Base-by-base conservation (phyloP, 2,797 vertebrate genomes). In the Enteromius afrohamiltoni region DNA sequence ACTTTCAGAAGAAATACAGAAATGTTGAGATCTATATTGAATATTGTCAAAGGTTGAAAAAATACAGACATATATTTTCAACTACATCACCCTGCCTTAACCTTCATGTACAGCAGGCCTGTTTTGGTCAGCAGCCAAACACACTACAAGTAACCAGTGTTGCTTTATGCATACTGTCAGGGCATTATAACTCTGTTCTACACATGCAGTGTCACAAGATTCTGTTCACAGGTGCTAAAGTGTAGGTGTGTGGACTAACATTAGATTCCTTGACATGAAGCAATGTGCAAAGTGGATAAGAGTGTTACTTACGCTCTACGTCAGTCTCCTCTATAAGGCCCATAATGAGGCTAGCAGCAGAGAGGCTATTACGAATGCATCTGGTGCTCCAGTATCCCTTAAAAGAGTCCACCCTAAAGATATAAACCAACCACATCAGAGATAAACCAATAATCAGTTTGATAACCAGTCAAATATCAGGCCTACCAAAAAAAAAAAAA, bases 271-370 rank as follows among this genome's bases (percentile, higher is more conserved):
- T 71, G 26, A 34, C 23, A 23, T 80, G 7, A 26, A 73, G 13
- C 29, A 51, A n/a, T 13, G 47, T 19, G 70, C 13, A 10, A 70
- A 64, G n/a, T 26, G 29, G 26, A 82, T 23, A 7, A 70, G 21
- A 58, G 19, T 77, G 19, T 69, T 85, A 90, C 95, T 94, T 83
- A 96, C 95, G 94, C 88, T 96, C 95, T 29, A 95, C 89, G 83
- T 95, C 94, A 0, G 92, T 92, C 69, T 92, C 91, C 3, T 95
- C 94, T 91, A 96, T 95, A 80, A 83, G 88, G 87, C 87, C 90
- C 86, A 82, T 86, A n/a, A 16, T 34, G 69, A 85, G 76, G 82
- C 80, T 82, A 78, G 73, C 82, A 80, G 84, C 80, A 80, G 82
- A 82, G 83, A 92, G 85, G 55, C 55, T 58, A 58, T 86, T 80